Percentiles rank a stretch among this genome's conserved stretches.
phyloP scores from a whole-genome alignment of 2,113 vertebrate genomes.

The Greenwoodochromis staneri region DNA sequence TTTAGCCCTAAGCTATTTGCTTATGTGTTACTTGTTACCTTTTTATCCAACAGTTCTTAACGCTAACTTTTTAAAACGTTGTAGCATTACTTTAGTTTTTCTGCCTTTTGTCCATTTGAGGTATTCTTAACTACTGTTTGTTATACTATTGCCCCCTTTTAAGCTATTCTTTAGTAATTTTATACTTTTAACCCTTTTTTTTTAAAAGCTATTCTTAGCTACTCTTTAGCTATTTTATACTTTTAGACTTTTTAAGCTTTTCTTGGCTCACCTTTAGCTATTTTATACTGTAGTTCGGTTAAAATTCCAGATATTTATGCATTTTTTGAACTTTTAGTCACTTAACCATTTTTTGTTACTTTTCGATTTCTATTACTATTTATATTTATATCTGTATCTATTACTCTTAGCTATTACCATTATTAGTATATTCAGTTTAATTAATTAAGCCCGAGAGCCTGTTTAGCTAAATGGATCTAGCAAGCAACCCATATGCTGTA shows the following conservation, averaged over 20 bases:
- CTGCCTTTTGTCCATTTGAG: neutral
- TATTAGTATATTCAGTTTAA: neutral
- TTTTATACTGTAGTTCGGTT: neutral
- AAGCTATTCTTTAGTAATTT: neutral
- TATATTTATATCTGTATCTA: fast-evolving
- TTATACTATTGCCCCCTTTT: fast-evolving
- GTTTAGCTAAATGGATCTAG: neutral
- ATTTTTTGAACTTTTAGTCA: neutral
- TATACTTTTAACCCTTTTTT: neutral
- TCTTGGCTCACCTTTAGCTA: fast-evolving
- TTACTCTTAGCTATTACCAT: neutral
- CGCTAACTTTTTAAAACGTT: fast-evolving
- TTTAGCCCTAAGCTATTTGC: neutral
- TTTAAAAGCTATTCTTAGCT: neutral
- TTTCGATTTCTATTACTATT: neutral
- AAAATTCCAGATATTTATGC: neutral
- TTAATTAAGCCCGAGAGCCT: neutral
- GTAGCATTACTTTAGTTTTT: neutral
- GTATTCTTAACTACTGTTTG: neutral
- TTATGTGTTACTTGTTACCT: neutral
- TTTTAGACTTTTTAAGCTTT: neutral
- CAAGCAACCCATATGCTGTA: neutral
- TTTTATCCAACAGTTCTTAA: neutral
- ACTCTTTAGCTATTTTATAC: neutral
- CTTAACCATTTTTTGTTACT: neutral